Percentiles rank a stretch among this genome's conserved stretches.
These are phyloP conservation scores for Nettapus auritus DNA, from an alignment of 2,113 vertebrate genomes.

Conservation along the genomic window DNA sequence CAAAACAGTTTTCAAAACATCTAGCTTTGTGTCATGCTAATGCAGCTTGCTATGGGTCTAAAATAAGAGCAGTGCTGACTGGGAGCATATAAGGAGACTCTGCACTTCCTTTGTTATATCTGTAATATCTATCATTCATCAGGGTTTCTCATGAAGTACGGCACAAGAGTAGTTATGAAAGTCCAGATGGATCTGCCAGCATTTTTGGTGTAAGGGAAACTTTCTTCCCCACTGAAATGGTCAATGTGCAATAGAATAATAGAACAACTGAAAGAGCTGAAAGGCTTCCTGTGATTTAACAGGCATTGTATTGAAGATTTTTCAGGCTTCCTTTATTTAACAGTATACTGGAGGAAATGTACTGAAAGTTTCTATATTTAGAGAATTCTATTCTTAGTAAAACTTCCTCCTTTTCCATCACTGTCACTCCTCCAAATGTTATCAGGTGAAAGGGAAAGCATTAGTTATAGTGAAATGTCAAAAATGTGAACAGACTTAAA, in stretches of 20 bases:
- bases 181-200: background rate
- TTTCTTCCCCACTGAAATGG: background rate
- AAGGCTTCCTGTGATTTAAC: conserved; percentile 10
- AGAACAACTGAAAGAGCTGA: background rate
- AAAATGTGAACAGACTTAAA: background rate
- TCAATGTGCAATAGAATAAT: accelerated
- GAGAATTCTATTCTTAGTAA: background rate
- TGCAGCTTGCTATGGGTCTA: background rate
- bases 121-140: background rate
- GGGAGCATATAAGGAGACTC: background rate
- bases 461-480: background rate
- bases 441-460: background rate
- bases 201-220: background rate
- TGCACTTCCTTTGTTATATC: background rate
- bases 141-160: background rate
- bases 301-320: conserved; percentile 3
- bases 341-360: background rate
- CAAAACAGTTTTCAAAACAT: background rate
- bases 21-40: background rate
- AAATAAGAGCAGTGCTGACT: background rate
- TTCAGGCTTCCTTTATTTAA: conserved; percentile 16
- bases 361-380: conserved; percentile 15
- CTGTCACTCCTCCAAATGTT: background rate
- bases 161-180: background rate
- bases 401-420: background rate